Percentiles rank a stretch among this genome's conserved stretches.
Conservation (phyloP, 2,113 vertebrate genomes). For the Anser brachyrhynchus region DNA sequence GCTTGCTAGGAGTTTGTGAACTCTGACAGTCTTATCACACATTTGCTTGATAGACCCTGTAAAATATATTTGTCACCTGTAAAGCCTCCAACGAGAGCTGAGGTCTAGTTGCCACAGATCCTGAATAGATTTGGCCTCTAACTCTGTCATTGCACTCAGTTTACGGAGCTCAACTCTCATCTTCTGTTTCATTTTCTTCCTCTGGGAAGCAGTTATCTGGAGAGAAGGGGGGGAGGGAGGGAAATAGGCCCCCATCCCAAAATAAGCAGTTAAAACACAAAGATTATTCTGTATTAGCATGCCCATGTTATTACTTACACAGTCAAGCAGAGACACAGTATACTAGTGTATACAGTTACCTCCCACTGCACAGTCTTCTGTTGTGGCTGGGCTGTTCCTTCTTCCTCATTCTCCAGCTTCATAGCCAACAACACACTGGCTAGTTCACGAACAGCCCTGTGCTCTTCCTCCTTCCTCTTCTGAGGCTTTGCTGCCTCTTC, state of each 20-base stretch:
- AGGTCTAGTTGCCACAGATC: slow-evolving; percentile 85
- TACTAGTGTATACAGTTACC: slow-evolving; percentile 38
- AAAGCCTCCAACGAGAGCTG: slow-evolving; percentile 88
- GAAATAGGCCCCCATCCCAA: background rate
- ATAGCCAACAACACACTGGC: slow-evolving; percentile 80
- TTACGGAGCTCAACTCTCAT: slow-evolving; percentile 80
- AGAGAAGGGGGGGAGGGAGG: background rate
- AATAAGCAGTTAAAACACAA: background rate
- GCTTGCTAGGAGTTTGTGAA: background rate
- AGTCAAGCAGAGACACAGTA: background rate
- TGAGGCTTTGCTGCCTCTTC: slow-evolving; percentile 44
- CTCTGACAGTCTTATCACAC: background rate
- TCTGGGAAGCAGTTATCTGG: slow-evolving; percentile 80
- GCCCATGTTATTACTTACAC: background rate
- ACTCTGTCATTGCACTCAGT: slow-evolving; percentile 78
- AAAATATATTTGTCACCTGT: slow-evolving; percentile 80
- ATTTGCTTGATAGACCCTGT: background rate
- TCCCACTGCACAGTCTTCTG: slow-evolving; percentile 58
- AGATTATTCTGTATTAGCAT: background rate
- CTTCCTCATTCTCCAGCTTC: slow-evolving; percentile 73
- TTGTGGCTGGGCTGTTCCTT: background rate
- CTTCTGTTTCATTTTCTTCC: slow-evolving; percentile 82
- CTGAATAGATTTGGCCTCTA: slow-evolving; percentile 71
- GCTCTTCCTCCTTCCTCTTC: slow-evolving; percentile 53
- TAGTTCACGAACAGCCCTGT: slow-evolving; percentile 45